phyloP scores from a whole-genome alignment of 2,113 vertebrate species.

The Anthoscopus minutus region DNA sequence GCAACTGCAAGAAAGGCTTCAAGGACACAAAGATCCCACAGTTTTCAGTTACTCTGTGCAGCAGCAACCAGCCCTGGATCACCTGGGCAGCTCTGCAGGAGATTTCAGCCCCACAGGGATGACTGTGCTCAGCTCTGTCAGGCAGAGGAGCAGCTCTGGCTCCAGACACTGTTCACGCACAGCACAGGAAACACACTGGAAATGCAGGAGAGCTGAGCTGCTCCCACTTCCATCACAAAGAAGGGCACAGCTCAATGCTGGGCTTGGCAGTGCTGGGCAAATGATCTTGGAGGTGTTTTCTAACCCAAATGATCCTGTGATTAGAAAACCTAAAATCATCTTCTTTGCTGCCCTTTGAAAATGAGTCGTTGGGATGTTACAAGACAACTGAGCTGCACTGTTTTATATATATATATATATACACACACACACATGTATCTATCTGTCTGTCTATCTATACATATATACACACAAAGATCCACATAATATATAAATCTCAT shows the following conservation, averaged over 20 bases:
- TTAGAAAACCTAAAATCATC: background rate
- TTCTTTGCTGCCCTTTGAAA: background rate
- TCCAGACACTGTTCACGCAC: background rate
- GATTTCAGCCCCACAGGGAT: background rate
- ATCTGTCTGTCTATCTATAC: no score
- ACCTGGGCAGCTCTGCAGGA: background rate
- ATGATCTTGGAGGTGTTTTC: background rate
- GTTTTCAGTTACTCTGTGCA: background rate
- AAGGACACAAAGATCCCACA: background rate
- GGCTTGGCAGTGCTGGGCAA: background rate
- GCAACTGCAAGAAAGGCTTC: background rate
- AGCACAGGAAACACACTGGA: background rate
- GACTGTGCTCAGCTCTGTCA: background rate
- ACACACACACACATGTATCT: background rate
- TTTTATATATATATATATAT: fast-evolving
- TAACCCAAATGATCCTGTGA: background rate
- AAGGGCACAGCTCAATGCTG: background rate
- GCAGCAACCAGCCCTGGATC: background rate
- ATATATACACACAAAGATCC: fast-evolving
- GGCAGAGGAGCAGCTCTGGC: background rate
- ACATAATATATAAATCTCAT: background rate
- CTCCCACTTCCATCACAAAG: background rate
- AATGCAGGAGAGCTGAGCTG: background rate
- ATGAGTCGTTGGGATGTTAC: background rate
- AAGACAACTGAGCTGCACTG: background rate